Conservation (phyloP, 2,113 vertebrate species). For the Carlito syrichta region DNA sequence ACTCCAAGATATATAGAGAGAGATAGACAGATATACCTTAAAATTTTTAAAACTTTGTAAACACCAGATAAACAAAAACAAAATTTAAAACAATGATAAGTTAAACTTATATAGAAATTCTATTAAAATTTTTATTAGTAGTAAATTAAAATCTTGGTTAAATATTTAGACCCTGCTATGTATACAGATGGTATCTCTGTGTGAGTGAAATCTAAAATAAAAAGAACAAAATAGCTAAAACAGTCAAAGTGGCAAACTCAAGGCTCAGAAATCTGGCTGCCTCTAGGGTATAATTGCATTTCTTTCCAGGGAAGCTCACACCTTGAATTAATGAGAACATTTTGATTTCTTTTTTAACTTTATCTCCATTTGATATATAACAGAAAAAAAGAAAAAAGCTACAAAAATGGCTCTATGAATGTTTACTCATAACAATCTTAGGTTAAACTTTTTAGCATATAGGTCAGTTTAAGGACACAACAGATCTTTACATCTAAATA, state of each 20-base stretch:
- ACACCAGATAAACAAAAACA: neutral
- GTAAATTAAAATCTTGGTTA: constrained; percentile 72
- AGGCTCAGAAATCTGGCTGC: constrained; percentile 63
- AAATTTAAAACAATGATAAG: neutral
- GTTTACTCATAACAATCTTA: constrained; percentile 69
- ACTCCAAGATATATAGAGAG: neutral
- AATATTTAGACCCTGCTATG: constrained; percentile 65
- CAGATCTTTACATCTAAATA: constrained; percentile 61
- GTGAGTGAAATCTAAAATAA: constrained; percentile 76
- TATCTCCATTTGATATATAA: constrained; percentile 72
- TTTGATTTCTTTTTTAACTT: constrained; percentile 73
- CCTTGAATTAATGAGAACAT: constrained; percentile 80
- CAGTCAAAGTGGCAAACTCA: constrained; percentile 58
- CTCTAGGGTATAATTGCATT: constrained; percentile 66
- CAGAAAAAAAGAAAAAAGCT: constrained; percentile 58
- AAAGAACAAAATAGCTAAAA: constrained; percentile 71
- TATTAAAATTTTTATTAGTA: constrained; percentile 72
- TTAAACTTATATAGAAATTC: constrained; percentile 68
- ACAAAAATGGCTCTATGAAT: constrained; percentile 74
- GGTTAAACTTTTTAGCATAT: constrained; percentile 69
- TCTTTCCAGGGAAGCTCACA: constrained; percentile 72
- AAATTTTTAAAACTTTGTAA: neutral
- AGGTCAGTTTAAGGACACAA: constrained; percentile 71
- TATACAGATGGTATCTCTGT: constrained; percentile 81
- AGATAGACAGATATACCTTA: neutral